Evolutionary conservation across 2,888 invertebrate species (phyloP).

Genomic region (Apeira syringaria): DNA sequence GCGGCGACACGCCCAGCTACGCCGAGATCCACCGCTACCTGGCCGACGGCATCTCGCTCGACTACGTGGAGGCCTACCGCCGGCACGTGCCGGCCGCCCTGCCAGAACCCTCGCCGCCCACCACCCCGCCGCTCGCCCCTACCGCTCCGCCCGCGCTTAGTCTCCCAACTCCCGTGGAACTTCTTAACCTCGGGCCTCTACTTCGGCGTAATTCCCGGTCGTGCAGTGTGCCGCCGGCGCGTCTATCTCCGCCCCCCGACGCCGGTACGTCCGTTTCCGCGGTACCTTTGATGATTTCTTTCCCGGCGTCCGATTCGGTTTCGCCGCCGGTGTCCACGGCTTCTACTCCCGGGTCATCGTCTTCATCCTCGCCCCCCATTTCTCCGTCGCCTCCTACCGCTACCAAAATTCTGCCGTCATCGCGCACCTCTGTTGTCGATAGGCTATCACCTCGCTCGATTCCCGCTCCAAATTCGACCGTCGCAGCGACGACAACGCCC

Average conservation of each 20-base stretch:
- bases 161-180: slow-evolving; percentile 43
- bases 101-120: slow-evolving; percentile 20
- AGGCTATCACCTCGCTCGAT: no score
- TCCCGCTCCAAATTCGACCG: neutral
- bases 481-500: neutral
- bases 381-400: neutral
- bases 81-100: slow-evolving; percentile 58
- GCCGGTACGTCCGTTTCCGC: no score
- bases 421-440: no score
- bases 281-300: no score
- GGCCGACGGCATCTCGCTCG: slow-evolving; percentile 69
- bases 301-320: no score
- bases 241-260: no score
- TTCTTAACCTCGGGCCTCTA: slow-evolving; percentile 1
- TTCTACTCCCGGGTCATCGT: neutral
- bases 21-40: slow-evolving; percentile 64
- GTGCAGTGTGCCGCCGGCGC: no score
- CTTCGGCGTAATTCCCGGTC: neutral
- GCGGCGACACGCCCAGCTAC: slow-evolving; percentile 69
- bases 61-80: slow-evolving; percentile 66
- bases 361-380: neutral
- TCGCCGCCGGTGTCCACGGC: neutral
- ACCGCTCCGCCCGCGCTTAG: slow-evolving; percentile 9
- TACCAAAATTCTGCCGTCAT: no score
- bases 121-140: slow-evolving; percentile 19